Percentiles rank a stretch among this genome's conserved stretches.
Conservation (phyloP, 1,140 invertebrate species). For the Atta colombica region DNA sequence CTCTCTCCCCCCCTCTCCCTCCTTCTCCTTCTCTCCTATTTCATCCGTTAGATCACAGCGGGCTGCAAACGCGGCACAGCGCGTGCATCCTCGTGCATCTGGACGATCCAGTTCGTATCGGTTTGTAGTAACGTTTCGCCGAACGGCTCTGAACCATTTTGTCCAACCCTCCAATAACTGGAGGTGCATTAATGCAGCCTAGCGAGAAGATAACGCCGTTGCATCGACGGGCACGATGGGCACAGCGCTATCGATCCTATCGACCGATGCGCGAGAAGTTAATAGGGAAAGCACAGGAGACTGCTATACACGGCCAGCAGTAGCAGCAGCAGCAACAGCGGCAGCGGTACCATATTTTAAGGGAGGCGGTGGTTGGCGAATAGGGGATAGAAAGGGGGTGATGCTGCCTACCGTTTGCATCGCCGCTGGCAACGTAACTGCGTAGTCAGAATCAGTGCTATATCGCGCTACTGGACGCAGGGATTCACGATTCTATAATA, state of each 20-base stretch:
- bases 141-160: conserved; percentile 79
- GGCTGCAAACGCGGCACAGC: conserved; percentile 34
- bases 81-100: conserved; percentile 52
- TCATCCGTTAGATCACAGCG: conserved; percentile 18
- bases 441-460: conserved; percentile 13
- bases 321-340: background rate
- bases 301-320: conserved; percentile 41
- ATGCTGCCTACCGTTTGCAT: conserved; percentile 12
- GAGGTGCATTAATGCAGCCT: conserved; percentile 83
- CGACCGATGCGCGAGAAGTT: conserved; percentile 74
- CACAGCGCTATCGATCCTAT: conserved; percentile 72
- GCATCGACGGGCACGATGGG: conserved; percentile 69
- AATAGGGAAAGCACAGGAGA: conserved; percentile 65
- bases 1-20: background rate
- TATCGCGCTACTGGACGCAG: conserved; percentile 47
- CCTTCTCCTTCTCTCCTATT: background rate
- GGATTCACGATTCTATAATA: conserved; percentile 48
- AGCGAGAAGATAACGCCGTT: conserved; percentile 82
- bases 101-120: conserved; percentile 44
- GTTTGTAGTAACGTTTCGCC: conserved; percentile 66
- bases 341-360: conserved; percentile 70
- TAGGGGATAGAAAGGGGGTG: conserved; percentile 57
- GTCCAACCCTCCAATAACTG: conserved; percentile 79
- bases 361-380: conserved; percentile 42
- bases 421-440: background rate